These are phyloP conservation scores for Rapana venosa DNA, from an alignment of 2,888 invertebrate species.

Conservation along the genomic window DNA sequence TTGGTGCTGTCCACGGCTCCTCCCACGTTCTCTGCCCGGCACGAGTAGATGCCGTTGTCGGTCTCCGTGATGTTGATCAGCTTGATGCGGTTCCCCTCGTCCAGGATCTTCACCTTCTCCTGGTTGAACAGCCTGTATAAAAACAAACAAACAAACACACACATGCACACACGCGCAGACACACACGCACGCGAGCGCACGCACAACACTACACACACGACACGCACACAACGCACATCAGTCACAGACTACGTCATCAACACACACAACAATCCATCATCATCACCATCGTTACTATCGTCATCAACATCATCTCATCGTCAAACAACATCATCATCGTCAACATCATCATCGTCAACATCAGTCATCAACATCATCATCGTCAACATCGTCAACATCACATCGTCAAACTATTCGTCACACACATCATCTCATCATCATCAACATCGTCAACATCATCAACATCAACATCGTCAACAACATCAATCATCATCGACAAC, in stretches of 20 bases:
- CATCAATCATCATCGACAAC: too few species aligned
- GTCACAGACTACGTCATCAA: neutral
- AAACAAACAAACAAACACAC: too few species aligned
- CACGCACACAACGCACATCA: too few species aligned
- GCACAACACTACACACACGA: constrained; percentile 47
- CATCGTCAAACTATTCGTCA: too few species aligned
- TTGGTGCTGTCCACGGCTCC: constrained; percentile 81
- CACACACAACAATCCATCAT: constrained; percentile 9
- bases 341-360: constrained; percentile 8
- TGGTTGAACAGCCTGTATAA: constrained; percentile 72
- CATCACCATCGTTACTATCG: constrained; percentile 24
- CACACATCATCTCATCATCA: too few species aligned
- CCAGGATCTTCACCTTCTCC: constrained; percentile 67
- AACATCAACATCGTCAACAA: neutral
- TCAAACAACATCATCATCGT: constrained; percentile 22
- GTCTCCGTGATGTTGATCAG: constrained; percentile 80
- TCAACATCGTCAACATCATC: too few species aligned
- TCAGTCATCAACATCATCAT: too few species aligned
- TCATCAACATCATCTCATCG: constrained; percentile 28
- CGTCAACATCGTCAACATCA: too few species aligned
- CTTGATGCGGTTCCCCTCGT: constrained; percentile 81
- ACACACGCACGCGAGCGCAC: too few species aligned
- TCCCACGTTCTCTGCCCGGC: constrained; percentile 85
- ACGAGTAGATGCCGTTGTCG: constrained; percentile 87
- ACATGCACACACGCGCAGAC: too few species aligned